Conservation (phyloP, 2,888 invertebrate genomes). For the Andricus quercusramuli region DNA sequence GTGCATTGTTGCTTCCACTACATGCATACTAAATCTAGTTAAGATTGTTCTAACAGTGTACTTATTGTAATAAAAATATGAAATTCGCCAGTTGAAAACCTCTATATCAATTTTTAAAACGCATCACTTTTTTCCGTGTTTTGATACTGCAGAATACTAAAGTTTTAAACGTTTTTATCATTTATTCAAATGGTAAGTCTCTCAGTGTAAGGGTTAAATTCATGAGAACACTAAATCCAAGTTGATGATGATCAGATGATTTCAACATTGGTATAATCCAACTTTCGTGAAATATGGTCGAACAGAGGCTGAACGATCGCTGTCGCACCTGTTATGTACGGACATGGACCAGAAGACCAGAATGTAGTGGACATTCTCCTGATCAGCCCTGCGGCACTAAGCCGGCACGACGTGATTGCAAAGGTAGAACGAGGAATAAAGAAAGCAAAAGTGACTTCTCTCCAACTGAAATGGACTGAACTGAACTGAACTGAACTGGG, state of each 20-base stretch:
- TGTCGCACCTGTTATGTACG: not conserved
- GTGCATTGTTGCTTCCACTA: too few relatives aligned
- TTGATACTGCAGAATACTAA: too few relatives aligned
- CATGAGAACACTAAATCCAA: not conserved
- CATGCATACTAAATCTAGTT: too few relatives aligned
- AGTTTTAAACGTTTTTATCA: too few relatives aligned
- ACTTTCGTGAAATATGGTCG: not conserved
- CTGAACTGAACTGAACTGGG: not conserved
- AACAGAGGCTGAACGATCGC: not conserved
- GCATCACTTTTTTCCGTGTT: too few relatives aligned
- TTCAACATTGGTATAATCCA: not conserved
- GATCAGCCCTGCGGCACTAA: constrained; percentile 24
- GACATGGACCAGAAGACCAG: not conserved
- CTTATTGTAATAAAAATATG: too few relatives aligned
- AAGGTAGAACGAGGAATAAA: constrained; percentile 2
- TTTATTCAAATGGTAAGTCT: too few relatives aligned
- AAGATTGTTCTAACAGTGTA: too few relatives aligned
- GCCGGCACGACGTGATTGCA: not conserved
- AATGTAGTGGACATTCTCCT: constrained; percentile 41
- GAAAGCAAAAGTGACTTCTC: constrained; percentile 50
- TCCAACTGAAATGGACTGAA: not conserved
- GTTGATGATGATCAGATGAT: not conserved
- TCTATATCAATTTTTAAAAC: too few relatives aligned
- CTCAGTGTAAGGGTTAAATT: too few relatives aligned
- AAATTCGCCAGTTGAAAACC: rapidly evolving